Conservation (phyloP, 1,140 invertebrate genomes). For the Drosophila repletoides region DNA sequence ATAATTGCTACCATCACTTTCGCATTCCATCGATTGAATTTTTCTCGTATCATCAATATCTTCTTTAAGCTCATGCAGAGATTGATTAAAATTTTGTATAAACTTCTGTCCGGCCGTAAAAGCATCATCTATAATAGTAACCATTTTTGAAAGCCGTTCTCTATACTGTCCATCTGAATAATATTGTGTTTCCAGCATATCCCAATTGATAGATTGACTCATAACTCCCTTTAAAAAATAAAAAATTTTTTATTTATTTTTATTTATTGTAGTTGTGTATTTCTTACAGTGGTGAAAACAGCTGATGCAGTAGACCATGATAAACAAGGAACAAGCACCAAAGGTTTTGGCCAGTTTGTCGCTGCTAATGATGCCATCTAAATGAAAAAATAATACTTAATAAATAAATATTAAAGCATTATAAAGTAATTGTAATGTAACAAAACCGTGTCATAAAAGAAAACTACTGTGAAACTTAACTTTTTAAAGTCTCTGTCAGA, state of each 20-base stretch:
- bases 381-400: conserved; percentile 50
- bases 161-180: conserved; percentile 91
- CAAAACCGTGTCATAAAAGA: no score
- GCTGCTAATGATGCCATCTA: conserved; percentile 99
- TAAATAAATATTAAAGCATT: background rate
- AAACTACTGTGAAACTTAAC: no score
- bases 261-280: background rate
- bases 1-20: conserved; percentile 33
- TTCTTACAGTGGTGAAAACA: conserved; percentile 94
- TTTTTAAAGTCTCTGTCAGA: no score
- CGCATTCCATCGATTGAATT: conserved; percentile 37
- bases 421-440: background rate
- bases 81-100: conserved; percentile 88
- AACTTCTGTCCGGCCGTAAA: conserved; percentile 92
- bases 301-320: conserved; percentile 98
- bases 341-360: conserved; percentile 95
- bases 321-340: conserved; percentile 96
- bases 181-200: conserved; percentile 94
- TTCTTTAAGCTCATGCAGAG: conserved; percentile 82
- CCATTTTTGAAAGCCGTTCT: conserved; percentile 92
- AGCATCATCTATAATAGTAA: conserved; percentile 88
- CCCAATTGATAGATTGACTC: conserved; percentile 97
- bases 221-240: conserved; percentile 90
- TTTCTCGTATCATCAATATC: conserved; percentile 78
- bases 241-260: background rate